Conservation (phyloP, 2,113 vertebrate genomes). For the Macquaria australasica region DNA sequence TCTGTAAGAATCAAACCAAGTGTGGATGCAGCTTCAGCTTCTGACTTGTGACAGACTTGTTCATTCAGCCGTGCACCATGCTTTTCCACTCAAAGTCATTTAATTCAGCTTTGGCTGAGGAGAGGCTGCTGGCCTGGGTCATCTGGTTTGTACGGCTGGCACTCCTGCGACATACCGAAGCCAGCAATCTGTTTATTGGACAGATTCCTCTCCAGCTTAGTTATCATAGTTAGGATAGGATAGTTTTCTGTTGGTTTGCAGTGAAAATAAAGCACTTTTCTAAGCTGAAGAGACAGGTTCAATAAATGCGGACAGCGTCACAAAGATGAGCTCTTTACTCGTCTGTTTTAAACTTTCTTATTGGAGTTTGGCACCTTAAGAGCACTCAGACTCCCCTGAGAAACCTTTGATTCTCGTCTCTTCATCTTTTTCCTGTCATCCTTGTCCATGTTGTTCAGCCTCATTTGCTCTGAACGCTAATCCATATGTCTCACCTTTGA, state of each 20-base stretch:
- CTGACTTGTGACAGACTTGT: slow-evolving; percentile 44
- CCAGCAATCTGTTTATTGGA: slow-evolving; percentile 13
- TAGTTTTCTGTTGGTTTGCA: slow-evolving; percentile 26
- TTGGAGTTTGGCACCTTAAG: slow-evolving; percentile 33
- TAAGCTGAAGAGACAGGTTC: neutral
- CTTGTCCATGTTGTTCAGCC: neutral
- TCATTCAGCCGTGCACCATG: slow-evolving; percentile 23
- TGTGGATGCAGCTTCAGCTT: slow-evolving; percentile 14
- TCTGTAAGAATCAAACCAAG: neutral
- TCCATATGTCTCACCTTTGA: slow-evolving; percentile 30
- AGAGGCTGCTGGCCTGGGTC: slow-evolving; percentile 15
- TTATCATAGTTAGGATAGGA: neutral
- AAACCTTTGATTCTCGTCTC: slow-evolving; percentile 28
- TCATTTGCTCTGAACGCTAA: slow-evolving; percentile 14
- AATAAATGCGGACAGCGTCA: neutral
- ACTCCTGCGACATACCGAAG: neutral
- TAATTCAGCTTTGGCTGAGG: slow-evolving; percentile 26
- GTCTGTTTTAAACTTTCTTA: neutral
- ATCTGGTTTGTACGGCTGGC: neutral
- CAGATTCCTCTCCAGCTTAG: slow-evolving; percentile 19
- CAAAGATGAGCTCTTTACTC: slow-evolving; percentile 3
- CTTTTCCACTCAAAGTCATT: slow-evolving; percentile 39
- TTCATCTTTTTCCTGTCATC: neutral
- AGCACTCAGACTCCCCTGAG: slow-evolving; percentile 20
- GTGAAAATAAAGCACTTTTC: neutral